Evolutionary conservation across 1,140 invertebrate species (phyloP).

Genomic region (Eumaeus atala): DNA sequence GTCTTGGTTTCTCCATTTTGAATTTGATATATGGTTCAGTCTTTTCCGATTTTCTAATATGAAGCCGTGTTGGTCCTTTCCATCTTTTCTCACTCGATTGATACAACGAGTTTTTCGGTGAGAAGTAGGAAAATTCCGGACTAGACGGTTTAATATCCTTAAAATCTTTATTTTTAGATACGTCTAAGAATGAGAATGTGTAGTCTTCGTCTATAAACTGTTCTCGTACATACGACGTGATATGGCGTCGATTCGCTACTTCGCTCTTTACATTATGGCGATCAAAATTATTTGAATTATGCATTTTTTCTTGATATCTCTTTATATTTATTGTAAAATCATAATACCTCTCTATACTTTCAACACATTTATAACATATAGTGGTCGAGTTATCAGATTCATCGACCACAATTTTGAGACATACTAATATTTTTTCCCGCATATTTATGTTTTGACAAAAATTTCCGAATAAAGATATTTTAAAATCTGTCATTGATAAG

Average conservation of each 20-base stretch:
- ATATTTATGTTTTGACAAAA: constrained; percentile 47
- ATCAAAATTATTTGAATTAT: constrained; percentile 18
- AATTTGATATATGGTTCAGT: too few relatives aligned
- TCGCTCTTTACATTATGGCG: constrained; percentile 15
- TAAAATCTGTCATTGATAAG: constrained; percentile 55
- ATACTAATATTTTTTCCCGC: constrained; percentile 54
- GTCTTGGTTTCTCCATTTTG: constrained; percentile 32
- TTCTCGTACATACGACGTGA: constrained; percentile 52
- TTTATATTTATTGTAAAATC: constrained; percentile 49
- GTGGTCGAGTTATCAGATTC: constrained; percentile 42
- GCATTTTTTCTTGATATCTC: constrained; percentile 41
- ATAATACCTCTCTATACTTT: constrained; percentile 53
- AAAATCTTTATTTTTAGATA: constrained; percentile 40
- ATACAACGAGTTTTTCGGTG: constrained; percentile 39
- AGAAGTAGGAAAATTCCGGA: constrained; percentile 58
- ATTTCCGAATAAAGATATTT: constrained; percentile 48
- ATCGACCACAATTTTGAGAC: constrained; percentile 50
- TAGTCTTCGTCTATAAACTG: constrained; percentile 51
- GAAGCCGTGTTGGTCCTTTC: constrained; percentile 37
- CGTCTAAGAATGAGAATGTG: constrained; percentile 53
- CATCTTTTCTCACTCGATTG: constrained; percentile 32
- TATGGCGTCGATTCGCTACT: constrained; percentile 29
- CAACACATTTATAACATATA: constrained; percentile 59
- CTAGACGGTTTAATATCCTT: constrained; percentile 43
- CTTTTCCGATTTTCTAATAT: constrained; percentile 1